phyloP scores from a whole-genome alignment of 2,888 invertebrate genomes.

The Malthinus flaveolus region DNA sequence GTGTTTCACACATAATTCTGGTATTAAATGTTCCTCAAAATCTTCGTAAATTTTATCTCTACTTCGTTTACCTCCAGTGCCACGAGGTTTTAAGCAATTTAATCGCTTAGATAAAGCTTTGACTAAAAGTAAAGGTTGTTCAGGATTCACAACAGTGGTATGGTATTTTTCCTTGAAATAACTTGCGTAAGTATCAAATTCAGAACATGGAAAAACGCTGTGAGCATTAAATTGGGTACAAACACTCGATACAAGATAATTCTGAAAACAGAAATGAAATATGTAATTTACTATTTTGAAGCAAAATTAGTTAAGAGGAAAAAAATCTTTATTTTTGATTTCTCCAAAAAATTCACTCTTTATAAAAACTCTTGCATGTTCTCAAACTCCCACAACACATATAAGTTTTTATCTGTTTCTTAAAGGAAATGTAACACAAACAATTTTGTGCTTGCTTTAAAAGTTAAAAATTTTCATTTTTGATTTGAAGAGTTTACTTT shows the following conservation, averaged over 20 bases:
- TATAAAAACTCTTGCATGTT: too few relatives aligned
- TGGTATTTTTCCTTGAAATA: slow-evolving; percentile 80
- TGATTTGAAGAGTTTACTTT: too few relatives aligned
- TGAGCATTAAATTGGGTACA: slow-evolving; percentile 66
- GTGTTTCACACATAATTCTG: slow-evolving; percentile 81
- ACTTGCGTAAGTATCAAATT: slow-evolving; percentile 66
- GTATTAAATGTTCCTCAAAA: slow-evolving; percentile 73
- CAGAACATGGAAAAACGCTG: slow-evolving; percentile 67
- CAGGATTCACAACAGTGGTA: slow-evolving; percentile 62
- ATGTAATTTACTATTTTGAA: background rate
- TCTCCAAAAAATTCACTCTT: too few relatives aligned
- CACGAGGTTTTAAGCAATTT: slow-evolving; percentile 64
- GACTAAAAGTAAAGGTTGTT: slow-evolving; percentile 83
- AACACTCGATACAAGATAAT: slow-evolving; percentile 72
- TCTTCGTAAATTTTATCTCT: slow-evolving; percentile 58
- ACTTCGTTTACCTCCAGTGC: slow-evolving; percentile 48
- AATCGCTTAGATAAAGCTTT: slow-evolving; percentile 64
- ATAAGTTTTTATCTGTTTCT: too few relatives aligned
- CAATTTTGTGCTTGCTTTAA: too few relatives aligned
- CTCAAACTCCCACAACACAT: too few relatives aligned
- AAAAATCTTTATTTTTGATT: too few relatives aligned
- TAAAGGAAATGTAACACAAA: too few relatives aligned
- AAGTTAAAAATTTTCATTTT: too few relatives aligned
- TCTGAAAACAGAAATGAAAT: slow-evolving; percentile 41
- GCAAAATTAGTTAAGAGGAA: too few relatives aligned